A percentile compares a stretch with the other conserved stretches of the same genome.
Conservation (phyloP, 1,140 invertebrate species). For the Drosophila triauraria region DNA sequence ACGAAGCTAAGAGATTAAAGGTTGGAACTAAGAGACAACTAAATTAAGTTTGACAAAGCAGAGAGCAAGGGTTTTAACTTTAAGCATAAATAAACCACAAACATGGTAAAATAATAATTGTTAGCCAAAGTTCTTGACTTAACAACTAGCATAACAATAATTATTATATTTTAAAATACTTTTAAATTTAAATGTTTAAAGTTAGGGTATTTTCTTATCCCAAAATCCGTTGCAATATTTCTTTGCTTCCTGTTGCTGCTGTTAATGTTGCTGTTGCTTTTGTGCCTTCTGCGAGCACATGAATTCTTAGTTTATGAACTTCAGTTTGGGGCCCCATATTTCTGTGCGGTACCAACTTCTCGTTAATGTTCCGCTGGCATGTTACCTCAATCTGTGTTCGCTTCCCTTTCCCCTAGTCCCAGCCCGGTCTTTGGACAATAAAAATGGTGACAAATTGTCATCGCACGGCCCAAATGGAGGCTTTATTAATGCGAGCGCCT, state of each 20-base stretch:
- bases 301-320: slow-evolving; percentile 82
- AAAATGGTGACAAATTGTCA: slow-evolving; percentile 81
- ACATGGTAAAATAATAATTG: neutral
- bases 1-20: neutral
- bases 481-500: slow-evolving; percentile 73
- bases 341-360: slow-evolving; percentile 29
- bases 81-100: neutral
- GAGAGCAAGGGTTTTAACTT: neutral
- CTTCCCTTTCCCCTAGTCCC: slow-evolving; percentile 8
- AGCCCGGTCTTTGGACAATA: slow-evolving; percentile 51
- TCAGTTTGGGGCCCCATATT: slow-evolving; percentile 34
- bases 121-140: too few relatives aligned
- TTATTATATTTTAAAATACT: neutral
- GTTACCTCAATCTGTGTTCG: slow-evolving; percentile 56
- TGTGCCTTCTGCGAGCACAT: slow-evolving; percentile 57
- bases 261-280: slow-evolving; percentile 21
- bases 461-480: slow-evolving; percentile 66
- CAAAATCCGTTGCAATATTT: neutral
- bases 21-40: neutral
- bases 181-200: neutral
- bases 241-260: slow-evolving; percentile 17
- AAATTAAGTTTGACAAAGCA: neutral
- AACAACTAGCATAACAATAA: neutral
- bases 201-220: slow-evolving; percentile 24
- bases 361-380: slow-evolving; percentile 53